These are phyloP conservation scores for Erythrocebus patas DNA, from an alignment of 2,113 vertebrate species.

Conservation along the genomic window DNA sequence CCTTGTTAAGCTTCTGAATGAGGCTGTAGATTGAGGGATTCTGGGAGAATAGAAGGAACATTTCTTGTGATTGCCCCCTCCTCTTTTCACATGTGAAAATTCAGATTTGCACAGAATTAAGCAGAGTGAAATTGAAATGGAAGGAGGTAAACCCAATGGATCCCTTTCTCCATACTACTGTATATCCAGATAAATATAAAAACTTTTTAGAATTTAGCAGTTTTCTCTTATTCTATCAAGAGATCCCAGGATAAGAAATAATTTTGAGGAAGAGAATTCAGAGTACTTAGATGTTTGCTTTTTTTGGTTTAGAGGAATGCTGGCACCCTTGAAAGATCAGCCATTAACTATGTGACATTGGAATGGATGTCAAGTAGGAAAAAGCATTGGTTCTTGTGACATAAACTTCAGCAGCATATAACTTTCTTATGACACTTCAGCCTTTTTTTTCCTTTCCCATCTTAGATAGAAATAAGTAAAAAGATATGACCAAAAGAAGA, in stretches of 20 bases:
- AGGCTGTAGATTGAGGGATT: background rate
- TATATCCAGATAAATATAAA: slow-evolving; percentile 32
- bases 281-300: slow-evolving; percentile 52
- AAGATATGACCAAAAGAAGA: slow-evolving; percentile 31
- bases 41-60: background rate
- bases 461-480: slow-evolving; percentile 46
- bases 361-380: slow-evolving; percentile 47
- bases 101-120: slow-evolving; percentile 19
- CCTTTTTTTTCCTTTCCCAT: background rate
- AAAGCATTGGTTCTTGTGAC: slow-evolving; percentile 50
- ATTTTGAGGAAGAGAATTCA: slow-evolving; percentile 58
- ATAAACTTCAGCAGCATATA: slow-evolving; percentile 47
- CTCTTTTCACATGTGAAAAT: slow-evolving; percentile 13
- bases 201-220: background rate
- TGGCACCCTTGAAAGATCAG: slow-evolving; percentile 30
- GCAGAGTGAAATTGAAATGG: background rate
- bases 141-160: background rate
- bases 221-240: slow-evolving; percentile 44
- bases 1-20: background rate
- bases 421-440: slow-evolving; percentile 54
- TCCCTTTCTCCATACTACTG: background rate
- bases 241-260: slow-evolving; percentile 54
- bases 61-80: background rate
- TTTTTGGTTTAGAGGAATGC: slow-evolving; percentile 54
- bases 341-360: background rate